Conservation (phyloP, 2,888 invertebrate species). For the Pheosia tremula region DNA sequence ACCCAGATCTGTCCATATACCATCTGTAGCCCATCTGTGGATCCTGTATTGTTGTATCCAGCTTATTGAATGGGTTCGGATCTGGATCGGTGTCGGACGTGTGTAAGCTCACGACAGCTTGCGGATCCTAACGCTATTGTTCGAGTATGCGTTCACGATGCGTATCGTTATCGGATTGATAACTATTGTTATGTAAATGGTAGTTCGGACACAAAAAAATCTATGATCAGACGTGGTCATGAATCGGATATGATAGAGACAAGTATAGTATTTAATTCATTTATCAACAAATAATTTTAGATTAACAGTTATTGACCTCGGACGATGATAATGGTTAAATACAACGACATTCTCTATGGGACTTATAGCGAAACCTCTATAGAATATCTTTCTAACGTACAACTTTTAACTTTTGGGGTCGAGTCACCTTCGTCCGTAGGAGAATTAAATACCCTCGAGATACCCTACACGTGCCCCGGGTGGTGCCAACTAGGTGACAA, state of each 20-base stretch:
- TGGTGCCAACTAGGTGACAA: too few relatives aligned
- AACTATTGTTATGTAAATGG: conserved; percentile 2
- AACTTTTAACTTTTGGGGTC: too few relatives aligned
- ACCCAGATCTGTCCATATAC: conserved; percentile 22
- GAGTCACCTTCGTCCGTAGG: too few relatives aligned
- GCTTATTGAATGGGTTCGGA: conserved; percentile 19
- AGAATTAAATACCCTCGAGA: too few relatives aligned
- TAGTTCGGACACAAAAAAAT: conserved; percentile 1
- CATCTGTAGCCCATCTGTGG: conserved; percentile 27
- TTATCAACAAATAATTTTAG: too few relatives aligned
- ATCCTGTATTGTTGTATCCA: conserved; percentile 19
- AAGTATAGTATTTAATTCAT: conserved; percentile 1
- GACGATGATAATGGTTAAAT: too few relatives aligned
- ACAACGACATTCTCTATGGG: too few relatives aligned
- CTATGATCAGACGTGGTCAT: not conserved
- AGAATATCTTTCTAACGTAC: too few relatives aligned
- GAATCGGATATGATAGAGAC: not conserved
- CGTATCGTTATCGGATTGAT: conserved; percentile 3
- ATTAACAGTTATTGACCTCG: too few relatives aligned
- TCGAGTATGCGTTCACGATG: not conserved
- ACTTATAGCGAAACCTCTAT: too few relatives aligned
- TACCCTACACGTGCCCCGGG: too few relatives aligned
- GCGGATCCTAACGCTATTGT: conserved; percentile 6
- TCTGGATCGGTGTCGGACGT: conserved; percentile 7
- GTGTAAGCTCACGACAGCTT: conserved; percentile 6